Percentiles rank a stretch among this genome's conserved stretches.
These are phyloP conservation scores for Melieria picta DNA, from an alignment of 2,888 invertebrate genomes.

Conservation along the genomic window DNA sequence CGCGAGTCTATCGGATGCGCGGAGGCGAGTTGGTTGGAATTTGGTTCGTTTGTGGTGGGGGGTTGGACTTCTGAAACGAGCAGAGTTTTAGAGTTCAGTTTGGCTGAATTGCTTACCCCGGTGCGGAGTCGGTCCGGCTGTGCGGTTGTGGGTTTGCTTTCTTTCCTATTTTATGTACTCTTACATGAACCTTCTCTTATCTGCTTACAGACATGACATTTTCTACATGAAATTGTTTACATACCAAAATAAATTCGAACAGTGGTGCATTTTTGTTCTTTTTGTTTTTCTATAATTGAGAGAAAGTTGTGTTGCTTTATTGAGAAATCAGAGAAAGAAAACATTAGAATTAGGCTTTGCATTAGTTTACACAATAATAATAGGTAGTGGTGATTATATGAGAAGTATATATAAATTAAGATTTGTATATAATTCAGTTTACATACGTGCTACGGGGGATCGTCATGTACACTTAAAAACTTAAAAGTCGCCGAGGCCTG, in stretches of 20 bases:
- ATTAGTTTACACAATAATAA: conserved; percentile 22
- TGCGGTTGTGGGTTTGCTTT: not conserved
- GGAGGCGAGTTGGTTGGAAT: too few relatives aligned
- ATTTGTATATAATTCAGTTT: conserved; percentile 26
- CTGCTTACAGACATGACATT: too few relatives aligned
- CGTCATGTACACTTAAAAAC: conserved; percentile 33
- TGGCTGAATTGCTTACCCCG: conserved; percentile 17
- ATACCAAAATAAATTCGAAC: conserved; percentile 32
- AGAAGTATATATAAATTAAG: not conserved
- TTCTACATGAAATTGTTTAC: conserved; percentile 1
- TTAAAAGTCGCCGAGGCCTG: conserved; percentile 5
- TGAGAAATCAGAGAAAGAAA: conserved; percentile 11
- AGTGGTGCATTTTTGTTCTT: conserved; percentile 24
- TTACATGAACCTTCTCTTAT: not conserved
- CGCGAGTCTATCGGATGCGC: too few relatives aligned
- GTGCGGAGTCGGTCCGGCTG: not conserved
- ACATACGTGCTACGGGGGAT: conserved; percentile 39
- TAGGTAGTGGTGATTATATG: not conserved
- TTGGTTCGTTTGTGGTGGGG: too few relatives aligned
- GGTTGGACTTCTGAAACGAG: conserved; percentile 20
- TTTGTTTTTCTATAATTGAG: conserved; percentile 30
- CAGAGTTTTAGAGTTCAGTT: conserved; percentile 18
- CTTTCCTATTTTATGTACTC: conserved; percentile 10
- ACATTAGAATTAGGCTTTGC: conserved; percentile 17
- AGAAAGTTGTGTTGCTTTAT: conserved; percentile 22